Conservation (phyloP, 1,140 invertebrate genomes). For the Apis laboriosa region DNA sequence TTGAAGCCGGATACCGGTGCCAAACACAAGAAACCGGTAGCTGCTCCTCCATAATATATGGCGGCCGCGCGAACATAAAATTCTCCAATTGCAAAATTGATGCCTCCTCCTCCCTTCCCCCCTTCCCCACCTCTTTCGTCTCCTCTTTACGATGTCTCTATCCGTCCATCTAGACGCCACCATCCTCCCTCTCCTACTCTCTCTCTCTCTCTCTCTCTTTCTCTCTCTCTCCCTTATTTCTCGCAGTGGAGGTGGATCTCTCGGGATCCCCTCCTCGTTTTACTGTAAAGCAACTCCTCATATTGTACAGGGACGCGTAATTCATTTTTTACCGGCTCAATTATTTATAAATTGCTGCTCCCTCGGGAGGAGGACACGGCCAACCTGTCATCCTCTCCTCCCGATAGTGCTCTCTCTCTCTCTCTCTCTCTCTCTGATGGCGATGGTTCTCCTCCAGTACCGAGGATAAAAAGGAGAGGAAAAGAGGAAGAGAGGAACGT, state of each 20-base stretch:
- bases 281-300: constrained; percentile 80
- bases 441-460: constrained; percentile 26
- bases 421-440: constrained; percentile 23
- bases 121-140: constrained; percentile 35
- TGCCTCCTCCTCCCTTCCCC: constrained; percentile 78
- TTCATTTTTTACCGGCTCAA: constrained; percentile 82
- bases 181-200: too few species aligned
- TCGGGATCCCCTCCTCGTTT: constrained; percentile 78
- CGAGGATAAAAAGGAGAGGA: constrained; percentile 49
- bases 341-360: constrained; percentile 82
- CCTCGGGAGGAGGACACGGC: constrained; percentile 64
- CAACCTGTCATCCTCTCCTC: constrained; percentile 52
- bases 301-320: constrained; percentile 81
- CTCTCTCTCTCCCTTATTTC: not conserved
- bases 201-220: too few species aligned
- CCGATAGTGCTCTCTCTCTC: constrained; percentile 5
- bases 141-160: not conserved
- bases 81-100: constrained; percentile 82
- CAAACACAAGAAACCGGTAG: constrained; percentile 10
- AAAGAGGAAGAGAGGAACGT: not conserved
- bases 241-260: constrained; percentile 65
- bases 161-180: not conserved
- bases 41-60: constrained; percentile 77
- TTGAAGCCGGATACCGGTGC: not conserved
- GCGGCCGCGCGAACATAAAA: constrained; percentile 78